Evolutionary conservation across 2,797 vertebrate species (phyloP), one percentile per base, ranked within the genome.

Genomic region (Monodelphis domestica): DNA sequence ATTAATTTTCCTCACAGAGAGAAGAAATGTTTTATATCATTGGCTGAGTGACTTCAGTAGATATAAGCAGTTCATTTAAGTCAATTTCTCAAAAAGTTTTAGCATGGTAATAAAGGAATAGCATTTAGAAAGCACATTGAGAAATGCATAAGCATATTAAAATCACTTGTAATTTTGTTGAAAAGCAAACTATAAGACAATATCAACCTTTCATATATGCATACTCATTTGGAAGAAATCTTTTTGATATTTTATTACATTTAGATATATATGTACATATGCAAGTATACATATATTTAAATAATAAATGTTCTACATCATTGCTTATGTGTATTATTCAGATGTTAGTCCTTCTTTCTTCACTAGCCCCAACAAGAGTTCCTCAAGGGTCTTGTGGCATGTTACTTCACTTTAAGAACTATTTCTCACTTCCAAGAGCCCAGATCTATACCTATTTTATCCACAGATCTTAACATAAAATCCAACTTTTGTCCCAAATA

Each of bases 51-150:
- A 91, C 21, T 2, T 26, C 24, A 88, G 6, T 3, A 17, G 93
- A 26, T 52, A 0, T 38, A 59, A 84, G 50, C 12, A 94, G n/a
- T 94, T 90, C 53, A 89, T 53, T 92, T 93, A 90, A 89, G 51
- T 55, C 10, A 52, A 14, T 24, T 11, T 54, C 33, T 59, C 89
- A 5, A 88, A 88, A 70, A 54, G 52, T 54, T 92, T 91, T 93
- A 70, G 4, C 54, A 33, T 90, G 87, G 89, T 89, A 57, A 5
- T 30, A 21, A 87, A 50, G 3, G 59, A 2, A 87, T 26, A 50
- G 14, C 17, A 38, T 55, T 95, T 90, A 93, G 56, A 57, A 78
- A 90, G 0, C 4, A 59, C 45, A 38, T 1, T 84, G 87, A 53
- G 51, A 14, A 12, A 70, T 21, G 11, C 63, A n/a, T 52, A 89